phyloP scores from a whole-genome alignment of 1,140 invertebrate species.

The Papilio xuthus region DNA sequence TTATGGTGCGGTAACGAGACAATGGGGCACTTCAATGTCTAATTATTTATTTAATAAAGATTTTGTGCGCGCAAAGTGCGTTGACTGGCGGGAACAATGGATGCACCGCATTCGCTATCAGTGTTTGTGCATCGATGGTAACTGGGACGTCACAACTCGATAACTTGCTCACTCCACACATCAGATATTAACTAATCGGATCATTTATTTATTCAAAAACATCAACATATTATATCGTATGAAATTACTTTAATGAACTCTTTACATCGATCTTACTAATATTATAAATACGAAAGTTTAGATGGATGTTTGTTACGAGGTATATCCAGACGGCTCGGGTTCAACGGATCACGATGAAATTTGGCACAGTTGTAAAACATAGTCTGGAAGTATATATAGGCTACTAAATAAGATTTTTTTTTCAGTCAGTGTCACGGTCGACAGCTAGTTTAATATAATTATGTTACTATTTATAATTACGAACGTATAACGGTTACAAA shows the following conservation, averaged over 20 bases:
- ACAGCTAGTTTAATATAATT: not conserved
- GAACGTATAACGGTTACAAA: not conserved
- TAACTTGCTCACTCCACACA: conserved; percentile 10
- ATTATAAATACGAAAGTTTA: too few relatives aligned
- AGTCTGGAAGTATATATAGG: too few relatives aligned
- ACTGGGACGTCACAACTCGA: conserved; percentile 34
- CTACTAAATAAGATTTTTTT: too few relatives aligned
- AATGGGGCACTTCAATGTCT: conserved; percentile 37
- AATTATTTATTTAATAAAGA: conserved; percentile 46
- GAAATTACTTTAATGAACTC: not conserved
- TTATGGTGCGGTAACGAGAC: conserved; percentile 35
- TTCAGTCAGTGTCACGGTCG: too few relatives aligned
- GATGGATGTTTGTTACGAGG: too few relatives aligned
- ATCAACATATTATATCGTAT: not conserved
- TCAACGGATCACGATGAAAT: too few relatives aligned
- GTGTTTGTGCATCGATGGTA: conserved; percentile 48
- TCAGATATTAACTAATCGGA: conserved; percentile 23
- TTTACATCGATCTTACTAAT: not conserved
- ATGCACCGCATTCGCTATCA: conserved; percentile 50
- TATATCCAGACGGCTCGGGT: too few relatives aligned
- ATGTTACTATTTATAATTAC: not conserved
- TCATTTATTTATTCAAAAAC: not conserved
- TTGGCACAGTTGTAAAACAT: too few relatives aligned
- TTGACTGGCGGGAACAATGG: conserved; percentile 62
- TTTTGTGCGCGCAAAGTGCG: conserved; percentile 52